These are phyloP conservation scores for Adineta ricciae DNA, from an alignment of 2,888 invertebrate species.

Conservation along the genomic window DNA sequence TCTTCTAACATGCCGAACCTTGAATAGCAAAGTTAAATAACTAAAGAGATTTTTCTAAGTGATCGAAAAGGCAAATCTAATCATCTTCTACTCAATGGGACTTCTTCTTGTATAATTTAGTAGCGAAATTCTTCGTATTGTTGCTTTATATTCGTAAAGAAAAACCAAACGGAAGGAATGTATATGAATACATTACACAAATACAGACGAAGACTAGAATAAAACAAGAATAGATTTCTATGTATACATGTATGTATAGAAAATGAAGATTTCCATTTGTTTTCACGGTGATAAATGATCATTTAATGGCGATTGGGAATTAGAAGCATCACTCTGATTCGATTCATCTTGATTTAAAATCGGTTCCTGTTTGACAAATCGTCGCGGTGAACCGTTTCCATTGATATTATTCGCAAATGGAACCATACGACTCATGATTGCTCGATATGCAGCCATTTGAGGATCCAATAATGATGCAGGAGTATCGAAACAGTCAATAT, in stretches of 20 bases:
- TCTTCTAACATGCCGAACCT: no score
- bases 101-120: no score
- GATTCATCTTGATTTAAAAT: background rate
- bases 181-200: background rate
- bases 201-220: conserved; percentile 9
- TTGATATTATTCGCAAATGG: background rate
- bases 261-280: background rate
- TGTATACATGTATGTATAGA: background rate
- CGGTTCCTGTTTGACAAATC: conserved; percentile 2
- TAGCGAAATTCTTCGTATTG: background rate
- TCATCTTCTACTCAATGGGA: no score
- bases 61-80: no score
- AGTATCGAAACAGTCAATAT: conserved; percentile 7
- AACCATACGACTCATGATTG: conserved; percentile 20
- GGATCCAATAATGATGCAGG: background rate
- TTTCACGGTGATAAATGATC: background rate
- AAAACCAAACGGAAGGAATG: background rate
- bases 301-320: background rate
- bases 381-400: background rate
- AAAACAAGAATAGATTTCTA: background rate
- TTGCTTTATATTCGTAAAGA: background rate
- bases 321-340: background rate
- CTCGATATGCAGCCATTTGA: background rate
- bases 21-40: no score
- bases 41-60: no score